Percentiles rank a stretch among this genome's conserved stretches.
phyloP scores from a whole-genome alignment of 2,888 invertebrate species.

The Coremacera marginata region DNA sequence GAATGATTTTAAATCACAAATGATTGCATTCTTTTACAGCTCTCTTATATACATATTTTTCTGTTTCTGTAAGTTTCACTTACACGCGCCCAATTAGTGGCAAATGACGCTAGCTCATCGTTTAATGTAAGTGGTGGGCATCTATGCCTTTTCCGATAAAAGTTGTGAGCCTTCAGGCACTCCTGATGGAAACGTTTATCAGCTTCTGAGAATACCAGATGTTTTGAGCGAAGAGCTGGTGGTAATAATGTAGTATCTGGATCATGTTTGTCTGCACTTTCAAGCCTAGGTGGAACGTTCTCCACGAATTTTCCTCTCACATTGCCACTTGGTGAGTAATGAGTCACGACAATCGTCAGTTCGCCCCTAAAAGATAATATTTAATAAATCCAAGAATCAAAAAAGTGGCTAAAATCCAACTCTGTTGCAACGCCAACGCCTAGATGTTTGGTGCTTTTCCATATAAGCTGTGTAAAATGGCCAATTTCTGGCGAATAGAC shows the following conservation, averaged over 20 bases:
- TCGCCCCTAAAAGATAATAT: constrained; percentile 71
- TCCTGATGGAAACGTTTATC: background rate
- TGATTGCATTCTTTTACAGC: too few relatives aligned
- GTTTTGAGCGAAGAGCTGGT: too few relatives aligned
- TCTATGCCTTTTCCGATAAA: constrained; percentile 77
- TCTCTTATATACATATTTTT: too few relatives aligned
- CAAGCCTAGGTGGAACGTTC: constrained; percentile 74
- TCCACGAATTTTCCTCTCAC: constrained; percentile 80
- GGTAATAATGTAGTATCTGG: too few relatives aligned
- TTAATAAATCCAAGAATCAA: background rate
- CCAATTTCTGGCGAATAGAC: constrained; percentile 79
- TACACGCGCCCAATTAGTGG: constrained; percentile 81
- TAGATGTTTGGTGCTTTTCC: constrained; percentile 80
- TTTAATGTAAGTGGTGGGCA: constrained; percentile 77
- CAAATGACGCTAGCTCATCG: constrained; percentile 75
- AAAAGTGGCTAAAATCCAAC: constrained; percentile 42
- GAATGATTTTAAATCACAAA: too few relatives aligned
- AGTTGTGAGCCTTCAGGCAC: constrained; percentile 73
- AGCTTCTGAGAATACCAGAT: too few relatives aligned
- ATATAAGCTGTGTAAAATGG: constrained; percentile 88
- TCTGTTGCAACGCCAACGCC: constrained; percentile 78
- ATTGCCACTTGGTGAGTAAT: constrained; percentile 77
- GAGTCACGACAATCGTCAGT: constrained; percentile 57
- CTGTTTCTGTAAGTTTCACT: background rate
- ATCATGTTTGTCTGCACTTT: too few relatives aligned